Conservation (phyloP, 1,140 invertebrate species). For the Heliothis virescens region DNA sequence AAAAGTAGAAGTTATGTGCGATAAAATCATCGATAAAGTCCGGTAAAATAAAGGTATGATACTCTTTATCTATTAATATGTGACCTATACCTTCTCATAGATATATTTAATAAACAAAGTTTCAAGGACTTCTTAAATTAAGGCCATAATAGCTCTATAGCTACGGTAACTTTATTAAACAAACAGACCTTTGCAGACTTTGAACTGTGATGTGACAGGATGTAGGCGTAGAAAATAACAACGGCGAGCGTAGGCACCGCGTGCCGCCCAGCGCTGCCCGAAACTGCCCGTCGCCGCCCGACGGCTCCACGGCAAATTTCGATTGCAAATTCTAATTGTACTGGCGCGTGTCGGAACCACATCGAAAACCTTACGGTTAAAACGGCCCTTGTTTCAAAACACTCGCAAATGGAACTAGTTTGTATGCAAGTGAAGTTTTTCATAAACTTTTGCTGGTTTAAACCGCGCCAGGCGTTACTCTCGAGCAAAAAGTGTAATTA, state of each 20-base stretch:
- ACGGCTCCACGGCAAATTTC: conserved; percentile 41
- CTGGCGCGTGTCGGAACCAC: conserved; percentile 45
- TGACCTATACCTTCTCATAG: too few species aligned
- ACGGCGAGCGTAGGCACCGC: neutral
- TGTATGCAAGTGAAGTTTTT: conserved; percentile 63
- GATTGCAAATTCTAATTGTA: conserved; percentile 51
- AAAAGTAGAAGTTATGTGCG: neutral
- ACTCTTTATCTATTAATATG: too few species aligned
- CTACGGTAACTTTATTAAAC: neutral
- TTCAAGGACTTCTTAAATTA: too few species aligned
- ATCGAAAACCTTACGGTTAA: conserved; percentile 47
- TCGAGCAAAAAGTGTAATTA: conserved; percentile 61
- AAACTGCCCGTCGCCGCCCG: neutral
- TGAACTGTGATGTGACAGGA: conserved; percentile 13
- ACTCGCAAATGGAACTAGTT: conserved; percentile 60
- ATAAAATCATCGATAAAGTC: too few species aligned
- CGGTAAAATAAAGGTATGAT: too few species aligned
- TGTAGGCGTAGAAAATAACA: conserved; percentile 29
- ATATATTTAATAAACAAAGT: too few species aligned
- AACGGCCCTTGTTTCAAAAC: conserved; percentile 54
- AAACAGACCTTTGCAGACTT: conserved; percentile 16
- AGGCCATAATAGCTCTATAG: neutral
- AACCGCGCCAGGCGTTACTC: conserved; percentile 52
- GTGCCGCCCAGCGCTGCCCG: neutral
- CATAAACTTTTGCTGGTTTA: conserved; percentile 56